Percentiles rank a stretch among this genome's conserved stretches.
Conservation (phyloP, 2,888 invertebrate genomes). For the Noctua fimbriata region DNA sequence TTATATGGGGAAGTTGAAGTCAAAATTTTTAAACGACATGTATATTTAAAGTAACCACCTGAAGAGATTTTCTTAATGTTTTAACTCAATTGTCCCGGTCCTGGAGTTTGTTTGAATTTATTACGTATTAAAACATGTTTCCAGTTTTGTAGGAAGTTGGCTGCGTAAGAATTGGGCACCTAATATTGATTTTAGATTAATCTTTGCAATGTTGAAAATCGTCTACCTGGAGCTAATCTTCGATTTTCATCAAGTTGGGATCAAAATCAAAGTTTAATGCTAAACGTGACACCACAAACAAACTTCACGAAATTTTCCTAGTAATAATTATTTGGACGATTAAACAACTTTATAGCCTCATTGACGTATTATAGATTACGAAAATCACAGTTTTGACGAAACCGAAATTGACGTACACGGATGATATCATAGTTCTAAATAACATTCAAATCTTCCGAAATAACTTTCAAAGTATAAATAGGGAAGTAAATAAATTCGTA, state of each 20-base stretch:
- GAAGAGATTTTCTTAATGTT: constrained; percentile 49
- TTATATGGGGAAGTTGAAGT: constrained; percentile 62
- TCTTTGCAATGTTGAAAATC: not conserved
- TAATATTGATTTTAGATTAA: not conserved
- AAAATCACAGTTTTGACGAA: not conserved
- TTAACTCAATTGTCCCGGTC: constrained; percentile 35
- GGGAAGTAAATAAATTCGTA: too few relatives aligned
- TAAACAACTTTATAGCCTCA: not conserved
- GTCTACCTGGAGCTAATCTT: not conserved
- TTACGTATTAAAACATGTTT: not conserved
- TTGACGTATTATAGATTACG: not conserved
- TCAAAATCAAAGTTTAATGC: not conserved
- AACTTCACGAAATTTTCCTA: not conserved
- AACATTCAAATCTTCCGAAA: not conserved
- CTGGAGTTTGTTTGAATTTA: constrained; percentile 22
- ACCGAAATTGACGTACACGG: not conserved
- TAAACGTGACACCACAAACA: too few relatives aligned
- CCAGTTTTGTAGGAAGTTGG: not conserved
- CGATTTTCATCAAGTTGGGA: not conserved
- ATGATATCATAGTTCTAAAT: not conserved
- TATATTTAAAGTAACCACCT: constrained; percentile 50
- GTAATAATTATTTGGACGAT: too few relatives aligned
- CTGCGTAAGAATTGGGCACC: too few relatives aligned
- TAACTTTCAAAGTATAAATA: too few relatives aligned
- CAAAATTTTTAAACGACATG: constrained; percentile 53